Base-by-base conservation (phyloP, 1,140 invertebrate species). In the Pogonomyrmex californicus region DNA sequence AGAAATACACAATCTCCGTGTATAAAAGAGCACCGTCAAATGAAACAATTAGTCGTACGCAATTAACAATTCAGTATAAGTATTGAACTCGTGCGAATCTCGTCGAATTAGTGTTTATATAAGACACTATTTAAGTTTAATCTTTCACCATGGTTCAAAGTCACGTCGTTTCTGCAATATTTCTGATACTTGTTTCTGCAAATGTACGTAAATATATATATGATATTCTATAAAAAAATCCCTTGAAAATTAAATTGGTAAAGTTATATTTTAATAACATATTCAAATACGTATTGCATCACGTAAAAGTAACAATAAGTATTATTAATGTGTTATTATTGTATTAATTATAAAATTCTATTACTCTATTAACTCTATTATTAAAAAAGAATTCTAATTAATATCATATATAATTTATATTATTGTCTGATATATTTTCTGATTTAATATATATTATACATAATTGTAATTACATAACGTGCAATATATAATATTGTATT, bases 11-110 rank as follows among this genome's bases (percentile, higher is more conserved):
- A 12, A 6, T 14, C 4, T n/a, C 0, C 2, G 71, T 9, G 33
- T 85, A 85, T 85, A 85, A 85, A 85, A 85, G 5, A 33, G 4
- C 30, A 38, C 10, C n/a, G 14, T 62, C 2, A 23, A 41, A 49
- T 1, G 36, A 54, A 6, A 77, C 12, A 85, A 62, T 76, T 44
- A 85, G 30, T 85, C 49, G 7, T n/a, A 17, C 9, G 12, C 70
- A 63, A 65, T n/a, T 51, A 77, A 58, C 51, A 36, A 23, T n/a
- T 75, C 70, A 58, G 71, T 30, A 41, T 14, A 75, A 75, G 33
- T 23, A 63, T 44, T 63, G 23, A 58, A 75, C 33, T 51, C 0
- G 4, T 62, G 1, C 7, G 23, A 23, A 23, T 23, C 23, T 23
- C 23, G 23, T 23, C 23, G 23, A 51, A 33, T 58, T 70, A 14